Percentiles rank a stretch among this genome's conserved stretches.
These are phyloP conservation scores for Oncorhynchus nerka DNA, from an alignment of 2,113 vertebrate species.

Conservation along the genomic window DNA sequence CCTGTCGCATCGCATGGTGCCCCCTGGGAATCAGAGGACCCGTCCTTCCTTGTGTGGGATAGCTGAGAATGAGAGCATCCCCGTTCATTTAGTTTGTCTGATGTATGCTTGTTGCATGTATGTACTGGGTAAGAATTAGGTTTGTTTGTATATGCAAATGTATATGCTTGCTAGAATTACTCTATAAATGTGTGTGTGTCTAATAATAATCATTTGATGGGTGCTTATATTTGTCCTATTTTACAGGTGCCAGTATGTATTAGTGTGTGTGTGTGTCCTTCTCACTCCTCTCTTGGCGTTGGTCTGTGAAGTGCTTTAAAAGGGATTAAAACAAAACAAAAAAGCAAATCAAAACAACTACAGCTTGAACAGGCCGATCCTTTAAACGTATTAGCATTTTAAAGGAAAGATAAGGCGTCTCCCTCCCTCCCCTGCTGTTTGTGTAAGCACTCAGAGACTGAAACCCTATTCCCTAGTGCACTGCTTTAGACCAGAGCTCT, in stretches of 20 bases:
- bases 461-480: no score
- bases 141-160: no score
- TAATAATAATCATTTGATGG: neutral
- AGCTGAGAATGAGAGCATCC: no score
- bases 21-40: neutral
- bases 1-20: slow-evolving; percentile 56
- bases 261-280: slow-evolving; percentile 6
- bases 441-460: neutral
- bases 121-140: no score
- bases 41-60: slow-evolving; percentile 20
- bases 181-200: slow-evolving; percentile 1
- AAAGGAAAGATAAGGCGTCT: slow-evolving; percentile 46
- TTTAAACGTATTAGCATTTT: slow-evolving; percentile 57
- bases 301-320: slow-evolving; percentile 19
- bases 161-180: no score
- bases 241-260: neutral
- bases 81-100: neutral
- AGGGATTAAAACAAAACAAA: neutral
- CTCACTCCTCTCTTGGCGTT: neutral
- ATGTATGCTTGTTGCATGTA: no score
- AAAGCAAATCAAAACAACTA: slow-evolving; percentile 28
- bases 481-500: no score
- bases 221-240: no score
- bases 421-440: neutral
- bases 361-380: slow-evolving; percentile 42